phyloP scores from a whole-genome alignment of 2,113 vertebrate genomes.

The Brachyhypopomus occidentalis region DNA sequence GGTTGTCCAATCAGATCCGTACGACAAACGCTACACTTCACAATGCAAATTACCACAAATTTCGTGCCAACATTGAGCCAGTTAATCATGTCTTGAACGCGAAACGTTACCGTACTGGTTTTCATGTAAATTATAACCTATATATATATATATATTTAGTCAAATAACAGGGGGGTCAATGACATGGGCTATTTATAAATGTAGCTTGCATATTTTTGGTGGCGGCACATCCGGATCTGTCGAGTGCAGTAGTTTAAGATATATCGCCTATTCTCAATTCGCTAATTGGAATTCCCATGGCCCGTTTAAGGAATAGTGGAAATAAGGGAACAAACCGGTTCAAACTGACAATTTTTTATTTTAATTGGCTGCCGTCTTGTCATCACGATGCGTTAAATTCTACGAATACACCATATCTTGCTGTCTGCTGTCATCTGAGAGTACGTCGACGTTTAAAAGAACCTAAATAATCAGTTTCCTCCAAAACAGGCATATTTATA shows the following conservation, averaged over 20 bases:
- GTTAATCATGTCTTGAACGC: constrained; percentile 6
- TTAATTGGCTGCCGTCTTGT: background rate
- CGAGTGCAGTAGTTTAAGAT: too few relatives aligned
- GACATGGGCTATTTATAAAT: background rate
- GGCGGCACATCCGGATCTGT: background rate
- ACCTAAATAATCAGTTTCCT: too few relatives aligned
- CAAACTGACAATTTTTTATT: background rate
- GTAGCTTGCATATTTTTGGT: background rate
- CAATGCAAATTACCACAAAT: constrained; percentile 44
- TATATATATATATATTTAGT: background rate
- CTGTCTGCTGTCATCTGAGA: background rate
- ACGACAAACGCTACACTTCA: constrained; percentile 41
- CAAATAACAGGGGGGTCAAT: background rate
- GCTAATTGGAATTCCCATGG: background rate
- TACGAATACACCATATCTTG: too few relatives aligned
- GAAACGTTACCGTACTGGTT: background rate
- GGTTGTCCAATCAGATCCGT: constrained; percentile 59
- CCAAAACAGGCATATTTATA: background rate
- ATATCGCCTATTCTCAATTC: background rate
- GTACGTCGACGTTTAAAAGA: background rate
- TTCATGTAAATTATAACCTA: background rate
- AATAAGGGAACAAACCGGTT: background rate
- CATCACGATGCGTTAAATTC: too few relatives aligned
- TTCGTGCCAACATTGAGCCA: background rate
- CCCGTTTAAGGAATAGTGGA: background rate